Conservation (phyloP, 2,113 vertebrate species). For the Nanorana parkeri region DNA sequence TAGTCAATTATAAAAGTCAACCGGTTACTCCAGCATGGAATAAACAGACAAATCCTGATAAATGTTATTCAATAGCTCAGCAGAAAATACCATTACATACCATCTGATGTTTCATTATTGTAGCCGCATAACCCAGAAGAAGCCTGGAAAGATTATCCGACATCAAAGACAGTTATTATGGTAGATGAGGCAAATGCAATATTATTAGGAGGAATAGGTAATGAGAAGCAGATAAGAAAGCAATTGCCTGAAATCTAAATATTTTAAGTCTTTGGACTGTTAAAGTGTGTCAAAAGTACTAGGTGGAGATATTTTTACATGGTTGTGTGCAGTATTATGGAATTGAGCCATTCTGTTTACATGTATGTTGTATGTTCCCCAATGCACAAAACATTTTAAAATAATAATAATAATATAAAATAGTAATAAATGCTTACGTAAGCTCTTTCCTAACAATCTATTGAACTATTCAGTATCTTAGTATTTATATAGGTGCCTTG, state of each 20-base stretch:
- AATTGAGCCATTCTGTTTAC: too few species aligned
- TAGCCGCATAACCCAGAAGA: conserved; percentile 20
- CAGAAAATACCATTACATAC: conserved; percentile 36
- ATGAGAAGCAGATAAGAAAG: conserved; percentile 13
- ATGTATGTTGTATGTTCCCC: too few species aligned
- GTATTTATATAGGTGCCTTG: too few species aligned
- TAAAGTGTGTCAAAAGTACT: background rate
- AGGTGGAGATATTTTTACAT: background rate
- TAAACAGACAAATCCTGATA: conserved; percentile 1
- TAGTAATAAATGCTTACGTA: too few species aligned
- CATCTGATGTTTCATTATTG: conserved; percentile 4
- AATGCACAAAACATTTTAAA: too few species aligned
- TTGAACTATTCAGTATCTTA: too few species aligned
- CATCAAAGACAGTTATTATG: conserved; percentile 36
- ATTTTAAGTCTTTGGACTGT: conserved; percentile 14
- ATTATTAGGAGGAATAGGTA: conserved; percentile 15
- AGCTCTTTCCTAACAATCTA: too few species aligned
- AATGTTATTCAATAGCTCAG: conserved; percentile 5
- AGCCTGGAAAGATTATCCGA: conserved; percentile 20
- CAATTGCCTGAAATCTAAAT: conserved; percentile 9
- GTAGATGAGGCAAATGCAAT: conserved; percentile 1
- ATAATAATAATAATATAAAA: too few species aligned
- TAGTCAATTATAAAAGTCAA: conserved; percentile 7
- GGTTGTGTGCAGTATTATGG: too few species aligned
- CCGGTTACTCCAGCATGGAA: background rate